Conservation (phyloP, 2,888 invertebrate species). For the Plutella xylostella region DNA sequence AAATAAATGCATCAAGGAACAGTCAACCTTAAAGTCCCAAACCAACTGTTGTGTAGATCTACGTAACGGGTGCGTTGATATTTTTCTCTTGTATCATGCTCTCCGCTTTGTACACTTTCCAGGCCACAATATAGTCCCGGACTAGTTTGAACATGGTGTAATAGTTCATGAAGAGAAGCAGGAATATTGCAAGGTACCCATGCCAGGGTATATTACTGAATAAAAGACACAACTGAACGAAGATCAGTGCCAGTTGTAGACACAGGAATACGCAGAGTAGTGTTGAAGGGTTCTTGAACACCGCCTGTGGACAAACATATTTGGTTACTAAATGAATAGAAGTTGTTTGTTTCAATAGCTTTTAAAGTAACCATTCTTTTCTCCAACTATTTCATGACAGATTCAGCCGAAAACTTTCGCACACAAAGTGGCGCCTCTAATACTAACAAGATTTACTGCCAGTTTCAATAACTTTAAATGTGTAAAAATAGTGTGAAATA, state of each 20-base stretch:
- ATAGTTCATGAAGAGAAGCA: constrained; percentile 91
- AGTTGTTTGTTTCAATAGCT: too few relatives aligned
- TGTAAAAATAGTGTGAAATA: too few relatives aligned
- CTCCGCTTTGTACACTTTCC: constrained; percentile 83
- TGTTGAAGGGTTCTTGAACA: constrained; percentile 88
- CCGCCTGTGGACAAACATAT: constrained; percentile 66
- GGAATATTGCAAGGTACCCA: constrained; percentile 86
- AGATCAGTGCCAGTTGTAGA: constrained; percentile 76
- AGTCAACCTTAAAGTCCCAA: not conserved
- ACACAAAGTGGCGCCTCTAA: too few relatives aligned
- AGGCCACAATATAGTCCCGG: constrained; percentile 87
- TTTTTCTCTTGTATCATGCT: constrained; percentile 75
- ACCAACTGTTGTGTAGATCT: not conserved
- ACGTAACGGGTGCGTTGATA: constrained; percentile 16
- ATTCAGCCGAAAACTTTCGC: too few relatives aligned
- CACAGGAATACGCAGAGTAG: constrained; percentile 80
- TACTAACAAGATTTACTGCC: too few relatives aligned
- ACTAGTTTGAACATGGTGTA: constrained; percentile 90
- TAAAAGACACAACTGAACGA: constrained; percentile 82
- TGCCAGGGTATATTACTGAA: constrained; percentile 91
- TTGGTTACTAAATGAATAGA: too few relatives aligned
- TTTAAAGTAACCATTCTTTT: too few relatives aligned
- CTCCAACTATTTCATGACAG: too few relatives aligned
- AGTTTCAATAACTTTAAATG: too few relatives aligned
- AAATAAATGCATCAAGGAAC: too few relatives aligned